These are phyloP conservation scores for Hypocryptadius cinnamomeus DNA, from an alignment of 2,113 vertebrate genomes.

Conservation along the genomic window DNA sequence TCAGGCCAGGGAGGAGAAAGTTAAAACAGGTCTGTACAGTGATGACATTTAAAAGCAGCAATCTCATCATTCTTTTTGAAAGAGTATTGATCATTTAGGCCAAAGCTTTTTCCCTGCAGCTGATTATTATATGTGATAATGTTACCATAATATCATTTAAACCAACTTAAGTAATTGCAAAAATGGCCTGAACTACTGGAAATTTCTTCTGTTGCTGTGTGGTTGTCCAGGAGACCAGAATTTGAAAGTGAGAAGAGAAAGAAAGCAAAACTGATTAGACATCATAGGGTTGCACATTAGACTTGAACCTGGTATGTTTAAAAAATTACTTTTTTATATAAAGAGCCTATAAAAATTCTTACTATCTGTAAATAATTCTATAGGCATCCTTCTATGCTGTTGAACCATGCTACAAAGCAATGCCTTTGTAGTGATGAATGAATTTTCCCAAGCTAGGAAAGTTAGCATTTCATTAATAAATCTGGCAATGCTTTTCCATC, in stretches of 20 bases:
- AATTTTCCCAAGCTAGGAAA: background rate
- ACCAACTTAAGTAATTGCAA: background rate
- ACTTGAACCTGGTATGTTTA: background rate
- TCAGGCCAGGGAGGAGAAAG: background rate
- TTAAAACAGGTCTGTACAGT: background rate
- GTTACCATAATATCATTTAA: background rate
- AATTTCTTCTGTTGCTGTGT: background rate
- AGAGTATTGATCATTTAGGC: background rate
- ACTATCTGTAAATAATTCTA: background rate
- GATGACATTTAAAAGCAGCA: background rate
- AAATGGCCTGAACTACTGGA: background rate
- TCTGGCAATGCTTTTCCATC: background rate
- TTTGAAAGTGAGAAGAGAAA: background rate
- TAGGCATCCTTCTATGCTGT: background rate
- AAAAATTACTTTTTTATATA: background rate
- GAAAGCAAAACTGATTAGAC: background rate
- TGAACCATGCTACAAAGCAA: background rate
- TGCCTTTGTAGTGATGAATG: background rate
- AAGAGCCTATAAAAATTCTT: background rate
- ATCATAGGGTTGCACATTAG: background rate
- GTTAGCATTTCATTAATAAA: background rate
- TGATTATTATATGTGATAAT: background rate
- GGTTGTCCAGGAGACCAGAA: slow-evolving; percentile 1
- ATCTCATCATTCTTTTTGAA: background rate
- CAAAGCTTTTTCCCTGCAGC: background rate